phyloP scores from a whole-genome alignment of 2,888 invertebrate species.

The Rhopalosiphum nymphaeae region DNA sequence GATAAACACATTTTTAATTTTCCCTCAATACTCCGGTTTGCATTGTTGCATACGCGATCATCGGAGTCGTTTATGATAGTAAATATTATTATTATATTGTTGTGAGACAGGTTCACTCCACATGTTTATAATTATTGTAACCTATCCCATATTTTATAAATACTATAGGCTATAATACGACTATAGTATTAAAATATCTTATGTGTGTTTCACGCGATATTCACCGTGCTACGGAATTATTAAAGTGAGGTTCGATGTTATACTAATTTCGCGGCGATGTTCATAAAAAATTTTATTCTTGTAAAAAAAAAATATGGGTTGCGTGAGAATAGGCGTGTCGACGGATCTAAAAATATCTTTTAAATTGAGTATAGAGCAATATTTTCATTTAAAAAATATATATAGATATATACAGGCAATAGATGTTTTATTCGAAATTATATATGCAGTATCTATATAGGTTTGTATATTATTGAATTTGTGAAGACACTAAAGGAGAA shows the following conservation, averaged over 20 bases:
- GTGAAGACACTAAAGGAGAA: background rate
- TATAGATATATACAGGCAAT: background rate
- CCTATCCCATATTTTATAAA: background rate
- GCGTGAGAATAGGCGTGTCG: background rate
- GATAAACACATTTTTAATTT: background rate
- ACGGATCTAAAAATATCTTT: background rate
- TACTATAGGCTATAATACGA: background rate
- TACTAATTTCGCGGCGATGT: background rate
- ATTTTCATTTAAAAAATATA: background rate
- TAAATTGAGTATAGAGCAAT: background rate
- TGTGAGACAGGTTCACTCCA: background rate
- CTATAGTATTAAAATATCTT: background rate
- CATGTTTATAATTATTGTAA: background rate
- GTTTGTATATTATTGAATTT: background rate
- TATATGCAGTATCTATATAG: background rate
- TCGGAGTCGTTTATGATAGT: background rate
- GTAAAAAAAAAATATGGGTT: conserved; percentile 2
- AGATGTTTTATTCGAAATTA: background rate
- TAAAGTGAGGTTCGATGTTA: background rate
- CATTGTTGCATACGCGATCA: background rate
- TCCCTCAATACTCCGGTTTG: background rate
- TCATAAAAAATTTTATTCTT: background rate
- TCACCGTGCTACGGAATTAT: background rate
- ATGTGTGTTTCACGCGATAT: background rate
- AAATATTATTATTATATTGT: background rate